Base-by-base conservation (phyloP, 2,888 invertebrate genomes). In the Carpatolechia fugitivella region DNA sequence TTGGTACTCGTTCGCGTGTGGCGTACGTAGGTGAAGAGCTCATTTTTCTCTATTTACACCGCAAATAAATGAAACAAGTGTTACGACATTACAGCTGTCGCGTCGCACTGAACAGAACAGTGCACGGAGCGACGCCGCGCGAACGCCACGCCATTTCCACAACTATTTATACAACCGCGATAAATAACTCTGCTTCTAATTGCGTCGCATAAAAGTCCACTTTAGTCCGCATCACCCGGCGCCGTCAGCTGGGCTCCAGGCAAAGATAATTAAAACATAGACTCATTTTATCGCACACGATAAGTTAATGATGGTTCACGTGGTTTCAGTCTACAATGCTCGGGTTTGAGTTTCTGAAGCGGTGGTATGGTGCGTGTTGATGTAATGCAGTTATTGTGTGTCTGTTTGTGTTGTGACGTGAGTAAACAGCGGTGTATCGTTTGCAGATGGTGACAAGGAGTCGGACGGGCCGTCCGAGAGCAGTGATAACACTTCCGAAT, bases 381-480 rank as follows among this genome's bases (percentile, higher is more conserved):
- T 16, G 18, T 40, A 40, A 10, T 51, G 55, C 41, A 44, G 16
- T 20, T 30, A 24, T 48, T 31, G 29, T 44, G 18, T 53, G 16
- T 24, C 52, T 58, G 52, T 50, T 35, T 18, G 40, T 35, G 13
- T 59, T 47, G 68, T 66, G 66, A 60, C 44, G 55, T 58, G 57
- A 50, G 67, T 69, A 66, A 70, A 70, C 68, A 72, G 60, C 58
- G 65, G 64, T 61, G 61, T 70, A 63, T 68, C 65, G 59, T 66
- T 82, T 76, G 54, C 85, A 91, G 91, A 90, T 87, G 90, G 87
- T 62, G 89, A 87, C 66, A 91, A 90, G 73, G 91, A 90, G 60
- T 89, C 90, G n/a, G 90, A 91, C 66, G 89, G 86, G 1, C 87
- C 85, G 57, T 90, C 90, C 7, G 90, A 90, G 76, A 89, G 90